These are phyloP conservation scores for Cynocephalus volans DNA, from an alignment of 2,113 vertebrate species.

Conservation along the genomic window DNA sequence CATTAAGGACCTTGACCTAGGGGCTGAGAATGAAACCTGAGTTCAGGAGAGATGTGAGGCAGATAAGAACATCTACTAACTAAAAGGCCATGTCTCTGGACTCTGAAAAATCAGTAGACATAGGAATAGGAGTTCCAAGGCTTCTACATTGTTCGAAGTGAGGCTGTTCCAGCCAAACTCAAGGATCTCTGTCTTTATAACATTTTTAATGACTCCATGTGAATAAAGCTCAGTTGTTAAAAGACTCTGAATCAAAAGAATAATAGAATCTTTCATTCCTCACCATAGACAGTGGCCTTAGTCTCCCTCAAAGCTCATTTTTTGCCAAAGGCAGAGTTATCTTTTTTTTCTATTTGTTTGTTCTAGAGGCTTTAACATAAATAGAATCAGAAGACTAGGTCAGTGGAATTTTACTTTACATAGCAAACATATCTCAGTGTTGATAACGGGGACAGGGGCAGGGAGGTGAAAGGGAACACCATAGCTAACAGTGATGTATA, in stretches of 20 bases:
- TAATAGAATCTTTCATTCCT: neutral
- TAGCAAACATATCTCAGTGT: neutral
- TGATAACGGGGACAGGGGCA: fast-evolving
- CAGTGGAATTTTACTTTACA: neutral
- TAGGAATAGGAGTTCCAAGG: neutral
- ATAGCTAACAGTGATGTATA: fast-evolving
- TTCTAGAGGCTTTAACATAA: neutral
- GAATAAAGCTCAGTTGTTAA: neutral
- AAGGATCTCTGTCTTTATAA: neutral
- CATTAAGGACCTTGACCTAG: neutral
- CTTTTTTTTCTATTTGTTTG: neutral
- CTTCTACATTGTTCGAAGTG: neutral
- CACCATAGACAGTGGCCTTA: neutral
- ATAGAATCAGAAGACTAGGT: neutral
- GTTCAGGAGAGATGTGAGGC: neutral
- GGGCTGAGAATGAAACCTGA: neutral
- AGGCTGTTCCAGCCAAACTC: neutral
- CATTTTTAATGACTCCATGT: neutral
- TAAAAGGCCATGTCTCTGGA: neutral
- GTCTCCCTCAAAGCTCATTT: neutral
- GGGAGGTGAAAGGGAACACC: neutral
- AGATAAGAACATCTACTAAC: neutral
- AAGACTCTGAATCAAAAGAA: neutral
- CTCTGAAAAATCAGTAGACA: neutral
- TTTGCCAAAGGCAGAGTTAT: neutral